A percentile compares a stretch with the other conserved stretches of the same genome.
phyloP scores from a whole-genome alignment of 2,113 vertebrate species.

The Mus spicilegus region DNA sequence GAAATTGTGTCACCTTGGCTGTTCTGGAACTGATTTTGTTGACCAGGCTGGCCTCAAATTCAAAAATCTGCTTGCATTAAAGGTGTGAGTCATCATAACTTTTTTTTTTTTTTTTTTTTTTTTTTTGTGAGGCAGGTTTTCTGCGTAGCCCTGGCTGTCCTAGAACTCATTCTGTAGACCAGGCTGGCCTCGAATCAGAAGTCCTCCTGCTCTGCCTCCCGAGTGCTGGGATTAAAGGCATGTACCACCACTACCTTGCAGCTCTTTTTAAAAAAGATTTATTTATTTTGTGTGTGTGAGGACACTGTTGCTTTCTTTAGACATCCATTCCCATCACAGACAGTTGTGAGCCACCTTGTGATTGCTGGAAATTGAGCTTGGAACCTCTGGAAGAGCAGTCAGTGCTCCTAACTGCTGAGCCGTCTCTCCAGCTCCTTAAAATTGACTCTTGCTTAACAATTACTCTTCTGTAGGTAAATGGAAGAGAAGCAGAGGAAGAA shows the following conservation, averaged over 20 bases:
- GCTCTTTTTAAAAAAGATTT: neutral
- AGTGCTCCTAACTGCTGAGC: no score
- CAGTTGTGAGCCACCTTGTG: no score
- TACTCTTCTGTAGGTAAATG: slow-evolving; percentile 92
- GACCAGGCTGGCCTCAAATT: neutral
- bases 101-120: no score
- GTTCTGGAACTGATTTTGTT: neutral
- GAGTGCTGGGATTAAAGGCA: neutral
- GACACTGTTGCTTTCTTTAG: no score
- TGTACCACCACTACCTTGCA: neutral
- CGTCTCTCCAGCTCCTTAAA: slow-evolving; percentile 23
- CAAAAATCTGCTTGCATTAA: neutral
- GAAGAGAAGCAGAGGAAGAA: slow-evolving; percentile 94
- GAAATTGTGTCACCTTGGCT: neutral
- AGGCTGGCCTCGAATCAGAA: neutral
- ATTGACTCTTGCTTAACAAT: slow-evolving; percentile 83
- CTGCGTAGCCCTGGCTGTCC: neutral
- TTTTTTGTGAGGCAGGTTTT: no score
- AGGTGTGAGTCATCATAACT: neutral
- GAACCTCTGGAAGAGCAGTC: no score
- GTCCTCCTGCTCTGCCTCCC: neutral
- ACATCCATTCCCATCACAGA: no score
- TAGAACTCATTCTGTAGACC: neutral
- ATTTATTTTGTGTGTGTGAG: no score
- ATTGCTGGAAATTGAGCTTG: no score